Percentiles rank a stretch among this genome's conserved stretches.
phyloP scores from a whole-genome alignment of 1,140 invertebrate species.

The Spodoptera frugiperda region DNA sequence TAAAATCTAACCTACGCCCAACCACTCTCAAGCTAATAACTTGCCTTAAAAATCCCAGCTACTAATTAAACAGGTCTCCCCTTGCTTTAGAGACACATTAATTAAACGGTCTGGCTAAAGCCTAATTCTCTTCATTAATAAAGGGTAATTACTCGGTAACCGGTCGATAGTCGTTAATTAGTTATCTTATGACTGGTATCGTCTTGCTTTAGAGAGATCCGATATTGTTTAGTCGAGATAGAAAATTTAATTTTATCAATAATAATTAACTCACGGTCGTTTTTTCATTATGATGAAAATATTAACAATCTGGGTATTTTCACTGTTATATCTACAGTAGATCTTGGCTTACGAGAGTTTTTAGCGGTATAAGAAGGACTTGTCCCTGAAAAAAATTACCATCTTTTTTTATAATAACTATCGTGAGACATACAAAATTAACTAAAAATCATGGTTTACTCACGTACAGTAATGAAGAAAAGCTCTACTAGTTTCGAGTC shows the following conservation, averaged over 20 bases:
- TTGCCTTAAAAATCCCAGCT: not conserved
- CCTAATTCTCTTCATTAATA: conserved; percentile 17
- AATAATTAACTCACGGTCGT: too few species aligned
- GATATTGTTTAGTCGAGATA: not conserved
- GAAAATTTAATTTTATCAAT: not conserved
- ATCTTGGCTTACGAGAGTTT: too few species aligned
- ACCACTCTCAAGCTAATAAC: not conserved
- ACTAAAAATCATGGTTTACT: too few species aligned
- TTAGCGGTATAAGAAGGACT: too few species aligned
- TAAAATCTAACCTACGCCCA: not conserved
- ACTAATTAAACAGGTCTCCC: not conserved
- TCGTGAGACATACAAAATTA: too few species aligned
- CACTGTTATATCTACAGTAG: too few species aligned
- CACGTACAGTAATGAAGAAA: too few species aligned
- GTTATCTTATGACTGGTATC: not conserved
- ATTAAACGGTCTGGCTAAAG: conserved; percentile 11
- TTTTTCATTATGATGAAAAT: too few species aligned
- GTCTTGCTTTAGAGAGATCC: not conserved
- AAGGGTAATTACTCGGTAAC: conserved; percentile 8
- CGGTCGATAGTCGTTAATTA: conserved; percentile 16
- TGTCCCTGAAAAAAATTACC: too few species aligned
- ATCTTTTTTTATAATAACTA: too few species aligned
- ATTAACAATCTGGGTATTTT: too few species aligned
- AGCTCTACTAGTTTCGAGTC: too few species aligned
- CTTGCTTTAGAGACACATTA: not conserved